These are phyloP conservation scores for Festucalex cinctus DNA, from an alignment of 2,113 vertebrate species.

Conservation along the genomic window DNA sequence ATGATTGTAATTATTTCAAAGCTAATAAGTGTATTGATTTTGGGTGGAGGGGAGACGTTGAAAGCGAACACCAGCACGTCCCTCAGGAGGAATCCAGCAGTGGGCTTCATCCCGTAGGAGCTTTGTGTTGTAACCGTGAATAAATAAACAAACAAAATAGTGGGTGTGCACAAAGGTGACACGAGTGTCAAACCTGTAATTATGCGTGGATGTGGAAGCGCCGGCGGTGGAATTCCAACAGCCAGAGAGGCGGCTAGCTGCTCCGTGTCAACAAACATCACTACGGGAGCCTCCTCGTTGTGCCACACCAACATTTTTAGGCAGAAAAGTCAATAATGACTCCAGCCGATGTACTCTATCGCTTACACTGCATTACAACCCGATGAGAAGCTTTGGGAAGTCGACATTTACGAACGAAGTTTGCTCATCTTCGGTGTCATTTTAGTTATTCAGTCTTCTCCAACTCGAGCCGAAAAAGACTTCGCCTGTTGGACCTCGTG, in stretches of 20 bases:
- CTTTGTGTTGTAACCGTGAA: background rate
- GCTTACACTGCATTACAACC: background rate
- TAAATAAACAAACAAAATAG: background rate
- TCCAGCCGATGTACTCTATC: background rate
- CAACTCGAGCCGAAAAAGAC: background rate
- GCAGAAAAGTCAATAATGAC: slow-evolving; percentile 3
- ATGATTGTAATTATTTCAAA: slow-evolving; percentile 66
- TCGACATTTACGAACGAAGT: background rate
- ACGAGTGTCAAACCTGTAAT: slow-evolving; percentile 54
- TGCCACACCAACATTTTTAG: background rate
- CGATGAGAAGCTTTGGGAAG: background rate
- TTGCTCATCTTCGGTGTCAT: background rate
- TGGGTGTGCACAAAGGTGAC: slow-evolving; percentile 12
- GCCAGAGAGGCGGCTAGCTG: background rate
- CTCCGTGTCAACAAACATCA: background rate
- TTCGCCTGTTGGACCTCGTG: background rate
- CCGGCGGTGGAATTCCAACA: slow-evolving; percentile 31
- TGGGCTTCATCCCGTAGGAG: slow-evolving; percentile 46
- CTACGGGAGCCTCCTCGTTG: background rate
- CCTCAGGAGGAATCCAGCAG: slow-evolving; percentile 37
- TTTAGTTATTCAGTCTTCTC: background rate
- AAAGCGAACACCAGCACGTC: slow-evolving; percentile 22
- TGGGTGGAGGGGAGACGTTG: background rate
- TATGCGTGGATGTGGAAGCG: slow-evolving; percentile 9
- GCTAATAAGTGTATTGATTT: slow-evolving; percentile 61